Base-by-base conservation (phyloP, 2,888 invertebrate species). In the Mythimna lalbum region DNA sequence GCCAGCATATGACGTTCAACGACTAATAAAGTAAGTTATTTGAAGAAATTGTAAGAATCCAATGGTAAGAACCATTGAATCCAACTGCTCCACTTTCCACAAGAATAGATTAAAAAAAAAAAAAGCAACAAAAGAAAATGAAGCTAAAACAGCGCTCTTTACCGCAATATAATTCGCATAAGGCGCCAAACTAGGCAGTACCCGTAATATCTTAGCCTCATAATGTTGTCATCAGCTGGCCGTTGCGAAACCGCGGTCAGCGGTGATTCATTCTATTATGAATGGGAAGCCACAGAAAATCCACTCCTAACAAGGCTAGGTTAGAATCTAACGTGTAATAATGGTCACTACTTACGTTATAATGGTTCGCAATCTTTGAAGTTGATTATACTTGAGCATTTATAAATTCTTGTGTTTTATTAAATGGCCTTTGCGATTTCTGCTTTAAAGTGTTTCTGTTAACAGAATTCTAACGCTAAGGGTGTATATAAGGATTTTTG, bases 221-320 rank as follows among this genome's bases (percentile, higher is more conserved):
- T 76, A 83, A 76, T 76, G 68, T 76, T 83, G 81, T 83, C 81
- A 81, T 81, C 83, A 80, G 65, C 66, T 67, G 66, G 63, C 53
- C 80, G 67, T 82, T 81, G 81, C 67, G 47, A 72, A 63, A 85
- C 82, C 61, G 77, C 60, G 85, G 82, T 84, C 85, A 82, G 76
- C 12, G 66, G 71, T 83, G 85, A 83, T 85, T 83, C 82, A 84
- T 74, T 50, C 71, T 60, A 56, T 64, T 53, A 63, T 63, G 64
- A 73, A 67, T 53, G 59, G 47, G 63, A 55, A 64, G 53, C 55
- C 50, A 27, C 74, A 79, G 78, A 68, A 79, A 57, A 56, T 52
- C 67, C 61, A 79, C 27, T 82, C 39, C 33, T 57, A 50, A 67
- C 65, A 63, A 63, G 57, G 53, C 56, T 23, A 49, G 33, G 19